Evolutionary conservation across 1,140 invertebrate species (phyloP).

Genomic region (roundworm (Caenorhabditis elegans)): WBcel235 BX284604.4:9569501-9570000

Average conservation of each 20-base stretch:
- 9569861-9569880: too few relatives aligned
- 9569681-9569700: constrained; percentile 46
- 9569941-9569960: constrained; percentile 61
- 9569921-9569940: constrained; percentile 91
- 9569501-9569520: too few relatives aligned
- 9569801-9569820: not conserved
- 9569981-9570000: constrained; percentile 43
- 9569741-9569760: constrained; percentile 88
- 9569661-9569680: constrained; percentile 13
- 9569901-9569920: constrained; percentile 77
- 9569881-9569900: constrained; percentile 91
- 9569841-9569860: constrained; percentile 86
- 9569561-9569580: too few relatives aligned
- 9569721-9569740: constrained; percentile 86
- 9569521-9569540: too few relatives aligned
- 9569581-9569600: too few relatives aligned
- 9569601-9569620: too few relatives aligned
- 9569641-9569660: constrained; percentile 59
- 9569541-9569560: too few relatives aligned
- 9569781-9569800: not conserved
- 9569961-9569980: constrained; percentile 46
- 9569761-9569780: constrained; percentile 74
- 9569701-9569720: constrained; percentile 80
- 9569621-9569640: constrained; percentile 59
- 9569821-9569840: constrained; percentile 84